Conservation (phyloP, 2,797 vertebrate species). For the Melanotaenia nigrans region DNA sequence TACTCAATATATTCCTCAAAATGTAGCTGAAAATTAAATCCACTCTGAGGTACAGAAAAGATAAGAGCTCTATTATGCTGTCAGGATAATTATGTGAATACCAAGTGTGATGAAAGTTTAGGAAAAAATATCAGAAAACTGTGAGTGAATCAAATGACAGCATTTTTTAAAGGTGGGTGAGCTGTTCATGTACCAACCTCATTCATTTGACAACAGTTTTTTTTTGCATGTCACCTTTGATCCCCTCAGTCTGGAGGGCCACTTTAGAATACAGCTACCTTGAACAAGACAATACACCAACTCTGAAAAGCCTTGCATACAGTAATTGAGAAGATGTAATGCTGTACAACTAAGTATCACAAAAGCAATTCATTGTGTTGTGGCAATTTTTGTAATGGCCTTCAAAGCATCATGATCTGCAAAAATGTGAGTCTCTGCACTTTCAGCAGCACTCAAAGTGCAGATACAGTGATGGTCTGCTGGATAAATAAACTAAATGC, state of each 20-base stretch:
- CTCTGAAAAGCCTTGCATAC: conserved; percentile 3
- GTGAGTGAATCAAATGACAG: conserved; percentile 30
- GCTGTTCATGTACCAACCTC: conserved; percentile 2
- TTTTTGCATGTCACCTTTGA: conserved; percentile 36
- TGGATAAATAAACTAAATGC: conserved; percentile 16
- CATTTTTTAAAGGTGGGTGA: background rate
- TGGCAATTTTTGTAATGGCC: background rate
- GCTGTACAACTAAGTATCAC: background rate
- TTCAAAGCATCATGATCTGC: conserved; percentile 14
- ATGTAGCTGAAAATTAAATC: conserved; percentile 47
- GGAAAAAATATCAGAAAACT: background rate
- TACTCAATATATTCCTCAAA: conserved; percentile 28
- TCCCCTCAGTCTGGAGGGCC: conserved; percentile 13
- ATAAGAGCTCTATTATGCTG: conserved; percentile 37
- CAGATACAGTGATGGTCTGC: conserved; percentile 1
- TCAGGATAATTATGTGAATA: conserved; percentile 37
- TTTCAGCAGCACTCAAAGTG: conserved; percentile 20
- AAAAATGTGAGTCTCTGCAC: conserved; percentile 9
- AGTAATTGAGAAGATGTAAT: conserved; percentile 10
- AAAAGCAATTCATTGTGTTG: background rate
- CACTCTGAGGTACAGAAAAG: conserved; percentile 35
- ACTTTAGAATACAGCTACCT: conserved; percentile 17
- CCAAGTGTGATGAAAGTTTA: conserved; percentile 11
- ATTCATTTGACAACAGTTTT: conserved; percentile 21
- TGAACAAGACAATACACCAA: conserved; percentile 30